A percentile compares a stretch with the other conserved stretches of the same genome.
Conservation (phyloP, 2,113 vertebrate species). For the Pachypanchax playfairii region DNA sequence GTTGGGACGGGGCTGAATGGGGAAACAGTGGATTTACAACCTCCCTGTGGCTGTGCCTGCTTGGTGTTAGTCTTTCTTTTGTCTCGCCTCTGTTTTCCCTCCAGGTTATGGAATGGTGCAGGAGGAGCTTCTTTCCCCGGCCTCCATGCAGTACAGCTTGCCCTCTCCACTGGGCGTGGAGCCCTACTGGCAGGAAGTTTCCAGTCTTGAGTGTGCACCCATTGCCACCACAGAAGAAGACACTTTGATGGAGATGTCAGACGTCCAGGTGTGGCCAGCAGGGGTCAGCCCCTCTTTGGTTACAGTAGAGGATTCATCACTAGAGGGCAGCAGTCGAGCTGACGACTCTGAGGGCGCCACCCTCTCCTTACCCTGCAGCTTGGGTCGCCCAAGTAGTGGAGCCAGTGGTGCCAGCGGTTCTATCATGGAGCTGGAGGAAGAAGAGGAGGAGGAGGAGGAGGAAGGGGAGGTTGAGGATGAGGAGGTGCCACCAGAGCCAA, state of each 20-base stretch:
- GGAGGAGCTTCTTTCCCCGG: conserved; percentile 97
- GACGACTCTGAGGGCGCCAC: conserved; percentile 94
- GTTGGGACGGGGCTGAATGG: conserved; percentile 67
- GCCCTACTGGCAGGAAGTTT: conserved; percentile 97
- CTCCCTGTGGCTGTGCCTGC: conserved; percentile 63
- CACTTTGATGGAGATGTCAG: conserved; percentile 94
- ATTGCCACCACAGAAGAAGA: conserved; percentile 95
- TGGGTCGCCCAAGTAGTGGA: conserved; percentile 80
- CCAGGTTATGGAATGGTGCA: conserved; percentile 95
- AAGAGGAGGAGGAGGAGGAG: conserved; percentile 92
- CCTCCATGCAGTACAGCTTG: conserved; percentile 94
- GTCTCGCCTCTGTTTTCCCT: conserved; percentile 72
- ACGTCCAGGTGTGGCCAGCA: conserved; percentile 95
- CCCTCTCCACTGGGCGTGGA: conserved; percentile 93
- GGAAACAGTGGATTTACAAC: conserved; percentile 55
- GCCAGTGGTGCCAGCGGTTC: conserved; percentile 86
- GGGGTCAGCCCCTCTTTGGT: conserved; percentile 94
- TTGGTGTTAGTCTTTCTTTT: conserved; percentile 77
- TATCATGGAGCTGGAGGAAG: conserved; percentile 93
- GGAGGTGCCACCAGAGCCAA: conserved; percentile 80
- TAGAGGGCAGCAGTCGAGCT: conserved; percentile 94
- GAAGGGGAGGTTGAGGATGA: conserved; percentile 71
- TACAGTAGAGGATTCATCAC: conserved; percentile 96
- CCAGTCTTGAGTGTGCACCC: conserved; percentile 91
- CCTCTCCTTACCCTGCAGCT: conserved; percentile 83